Base-by-base conservation (phyloP, 2,888 invertebrate species). In the Lithophane ornitopus region DNA sequence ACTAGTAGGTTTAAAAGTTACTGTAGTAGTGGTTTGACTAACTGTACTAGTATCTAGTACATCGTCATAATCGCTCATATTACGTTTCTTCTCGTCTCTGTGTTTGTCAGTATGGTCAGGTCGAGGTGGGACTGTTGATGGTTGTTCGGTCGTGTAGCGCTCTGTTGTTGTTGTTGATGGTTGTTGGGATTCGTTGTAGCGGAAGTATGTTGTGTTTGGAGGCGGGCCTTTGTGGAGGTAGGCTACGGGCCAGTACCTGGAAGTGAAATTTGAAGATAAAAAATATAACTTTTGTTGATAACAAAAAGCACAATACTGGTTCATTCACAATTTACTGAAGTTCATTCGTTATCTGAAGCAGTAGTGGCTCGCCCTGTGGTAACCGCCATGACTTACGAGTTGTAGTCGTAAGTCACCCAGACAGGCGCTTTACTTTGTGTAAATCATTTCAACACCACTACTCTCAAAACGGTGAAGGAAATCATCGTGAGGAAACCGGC, bases 191-290 rank as follows among this genome's bases (percentile, higher is more conserved):
- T 96, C 96, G 81, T 96, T 95, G 87, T 94, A 96, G 71, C 93
- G 92, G 85, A 96, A 96, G 85, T 96, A 96, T 0, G 97, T 98
- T 85, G 97, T 97, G 90, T 98, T 98, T 0, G 98, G 98, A 7
- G 98, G 98, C 54, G 97, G 97, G 78, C 98, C 97, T 91, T 97
- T 97, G 90, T 98, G 98, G 0, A 98, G 96, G 91, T 98, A 98
- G 0, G 98, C 98, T 28, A 98, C 98, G 0, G 98, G 98, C 98
- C 98, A 98, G 85, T 97, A 97, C 87, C 97, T 97, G 86, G 70
- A 93, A 88, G 71, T 62, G 46, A 63, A 46, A 65, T 7, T 58
- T 2, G 3, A 58, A 58, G 7, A 14, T 1, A 14, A 8, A 28
- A 58, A 16, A 8, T 28, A 16, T 28, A 58, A 28, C 2, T 58